phyloP scores from a whole-genome alignment of 2,113 vertebrate species.

The Chrysemys picta region DNA sequence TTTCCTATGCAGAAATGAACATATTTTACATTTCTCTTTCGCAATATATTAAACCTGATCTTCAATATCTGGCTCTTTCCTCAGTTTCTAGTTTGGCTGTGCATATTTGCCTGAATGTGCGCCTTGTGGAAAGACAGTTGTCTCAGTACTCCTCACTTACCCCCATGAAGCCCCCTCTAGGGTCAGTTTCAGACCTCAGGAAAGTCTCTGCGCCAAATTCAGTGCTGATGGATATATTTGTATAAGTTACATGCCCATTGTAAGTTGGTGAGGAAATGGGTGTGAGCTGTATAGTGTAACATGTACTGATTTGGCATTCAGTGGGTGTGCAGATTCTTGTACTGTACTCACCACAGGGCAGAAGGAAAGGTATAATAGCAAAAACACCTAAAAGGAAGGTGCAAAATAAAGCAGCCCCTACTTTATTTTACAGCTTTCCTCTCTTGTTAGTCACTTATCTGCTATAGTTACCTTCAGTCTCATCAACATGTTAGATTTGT shows the following conservation, averaged over 20 bases:
- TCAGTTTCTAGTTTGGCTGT: neutral
- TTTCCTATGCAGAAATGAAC: neutral
- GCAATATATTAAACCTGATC: neutral
- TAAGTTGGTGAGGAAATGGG: neutral
- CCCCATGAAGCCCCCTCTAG: neutral
- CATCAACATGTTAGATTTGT: neutral
- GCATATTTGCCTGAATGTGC: neutral
- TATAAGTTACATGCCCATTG: fast-evolving
- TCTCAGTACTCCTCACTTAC: neutral
- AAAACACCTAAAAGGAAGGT: neutral
- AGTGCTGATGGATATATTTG: neutral
- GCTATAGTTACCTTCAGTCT: neutral
- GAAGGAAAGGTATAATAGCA: neutral
- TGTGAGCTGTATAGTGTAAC: neutral
- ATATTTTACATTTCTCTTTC: slow-evolving; percentile 24
- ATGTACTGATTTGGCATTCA: neutral
- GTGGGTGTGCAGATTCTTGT: neutral
- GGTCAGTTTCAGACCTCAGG: neutral
- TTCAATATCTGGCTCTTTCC: neutral
- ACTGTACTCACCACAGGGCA: neutral
- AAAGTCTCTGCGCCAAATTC: neutral
- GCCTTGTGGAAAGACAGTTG: neutral
- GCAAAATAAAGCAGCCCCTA: neutral
- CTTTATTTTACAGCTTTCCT: neutral
- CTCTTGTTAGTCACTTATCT: neutral